Percentiles rank a stretch among this genome's conserved stretches.
Conservation (phyloP, 2,888 invertebrate genomes). For the Pollenia amentaria region DNA sequence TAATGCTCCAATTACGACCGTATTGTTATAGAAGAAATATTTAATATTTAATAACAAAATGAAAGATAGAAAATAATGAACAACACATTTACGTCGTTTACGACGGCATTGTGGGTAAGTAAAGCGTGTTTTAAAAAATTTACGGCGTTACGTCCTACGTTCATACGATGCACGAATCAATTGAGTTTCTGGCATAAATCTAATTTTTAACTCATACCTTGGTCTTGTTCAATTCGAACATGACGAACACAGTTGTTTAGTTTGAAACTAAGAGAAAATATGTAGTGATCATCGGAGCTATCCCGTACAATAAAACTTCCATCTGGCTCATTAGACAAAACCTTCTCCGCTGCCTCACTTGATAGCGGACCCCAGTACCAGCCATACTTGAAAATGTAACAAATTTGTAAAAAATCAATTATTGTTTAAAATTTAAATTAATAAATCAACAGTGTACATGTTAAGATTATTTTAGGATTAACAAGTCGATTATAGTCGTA, state of each 20-base stretch:
- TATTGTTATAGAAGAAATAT: too few species aligned
- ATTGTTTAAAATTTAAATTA: neutral
- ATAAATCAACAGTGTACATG: neutral
- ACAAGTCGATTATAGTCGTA: too few species aligned
- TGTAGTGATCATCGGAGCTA: constrained; percentile 97
- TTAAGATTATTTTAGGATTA: neutral
- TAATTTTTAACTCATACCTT: constrained; percentile 87
- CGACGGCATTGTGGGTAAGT: too few species aligned
- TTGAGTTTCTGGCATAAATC: too few species aligned
- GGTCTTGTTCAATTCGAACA: constrained; percentile 97
- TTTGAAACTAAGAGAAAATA: constrained; percentile 96
- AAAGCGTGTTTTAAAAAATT: too few species aligned
- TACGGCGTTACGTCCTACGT: too few species aligned
- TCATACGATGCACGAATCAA: too few species aligned
- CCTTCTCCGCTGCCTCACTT: constrained; percentile 95
- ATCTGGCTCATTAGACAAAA: constrained; percentile 95
- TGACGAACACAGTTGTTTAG: constrained; percentile 95
- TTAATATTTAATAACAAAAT: too few species aligned
- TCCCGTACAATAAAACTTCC: constrained; percentile 97
- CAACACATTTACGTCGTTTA: too few species aligned
- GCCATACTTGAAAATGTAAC: constrained; percentile 92
- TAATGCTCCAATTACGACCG: too few species aligned
- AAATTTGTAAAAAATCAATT: neutral
- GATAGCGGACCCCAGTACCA: constrained; percentile 99
- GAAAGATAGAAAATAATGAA: too few species aligned